phyloP scores from a whole-genome alignment of 1,140 invertebrate species.

The Drosophila novamexicana region DNA sequence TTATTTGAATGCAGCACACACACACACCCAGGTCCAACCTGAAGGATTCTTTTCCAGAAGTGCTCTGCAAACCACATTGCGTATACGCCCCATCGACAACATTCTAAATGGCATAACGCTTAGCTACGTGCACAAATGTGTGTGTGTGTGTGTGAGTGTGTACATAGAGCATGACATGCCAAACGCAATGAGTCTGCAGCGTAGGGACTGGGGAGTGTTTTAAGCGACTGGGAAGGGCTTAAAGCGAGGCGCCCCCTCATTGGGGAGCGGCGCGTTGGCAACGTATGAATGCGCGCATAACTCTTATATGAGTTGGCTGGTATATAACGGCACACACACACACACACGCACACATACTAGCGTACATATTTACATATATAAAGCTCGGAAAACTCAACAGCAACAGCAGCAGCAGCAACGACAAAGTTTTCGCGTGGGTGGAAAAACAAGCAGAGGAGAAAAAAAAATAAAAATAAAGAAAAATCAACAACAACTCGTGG shows the following conservation, averaged over 20 bases:
- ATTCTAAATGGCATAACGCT: constrained; percentile 27
- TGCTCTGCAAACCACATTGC: constrained; percentile 22
- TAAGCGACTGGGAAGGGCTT: constrained; percentile 46
- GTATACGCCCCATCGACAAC: constrained; percentile 50
- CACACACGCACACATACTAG: constrained; percentile 13
- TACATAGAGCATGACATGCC: constrained; percentile 38
- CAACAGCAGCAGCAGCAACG: constrained; percentile 57
- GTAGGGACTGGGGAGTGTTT: constrained; percentile 36
- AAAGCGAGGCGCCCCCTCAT: constrained; percentile 35
- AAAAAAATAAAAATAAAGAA: constrained; percentile 32
- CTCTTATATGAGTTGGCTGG: constrained; percentile 60
- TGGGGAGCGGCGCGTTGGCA: constrained; percentile 38
- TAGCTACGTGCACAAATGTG: constrained; percentile 27
- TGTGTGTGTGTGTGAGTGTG: constrained; percentile 14
- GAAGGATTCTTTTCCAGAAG: not conserved
- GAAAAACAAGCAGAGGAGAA: constrained; percentile 44
- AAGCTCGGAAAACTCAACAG: constrained; percentile 47
- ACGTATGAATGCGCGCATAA: constrained; percentile 69
- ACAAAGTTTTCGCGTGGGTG: constrained; percentile 73
- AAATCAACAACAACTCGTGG: constrained; percentile 65
- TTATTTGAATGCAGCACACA: not conserved
- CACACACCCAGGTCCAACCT: not conserved
- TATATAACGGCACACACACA: constrained; percentile 52
- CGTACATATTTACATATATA: constrained; percentile 35
- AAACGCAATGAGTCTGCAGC: constrained; percentile 18